A percentile compares a stretch with the other conserved stretches of the same genome.
Evolutionary conservation across 2,113 vertebrate species (phyloP).

Genomic region (Galemys pyrenaicus): DNA sequence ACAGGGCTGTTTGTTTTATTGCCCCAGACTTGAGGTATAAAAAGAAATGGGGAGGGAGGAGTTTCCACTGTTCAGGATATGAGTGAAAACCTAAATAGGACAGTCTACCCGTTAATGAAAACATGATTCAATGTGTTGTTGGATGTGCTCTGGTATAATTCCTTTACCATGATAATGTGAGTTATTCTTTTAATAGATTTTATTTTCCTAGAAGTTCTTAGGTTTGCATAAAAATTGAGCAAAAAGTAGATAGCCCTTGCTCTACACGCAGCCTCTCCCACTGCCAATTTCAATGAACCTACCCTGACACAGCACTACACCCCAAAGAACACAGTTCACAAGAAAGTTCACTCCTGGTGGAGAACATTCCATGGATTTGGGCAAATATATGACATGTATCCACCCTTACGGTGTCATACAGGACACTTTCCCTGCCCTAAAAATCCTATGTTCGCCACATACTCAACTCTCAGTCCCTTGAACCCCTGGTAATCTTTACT

Average conservation of each 20-base stretch:
- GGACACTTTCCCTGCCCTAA: not conserved
- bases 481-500: not conserved
- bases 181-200: not conserved
- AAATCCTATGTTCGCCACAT: not conserved
- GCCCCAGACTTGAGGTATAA: not conserved
- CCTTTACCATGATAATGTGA: not conserved
- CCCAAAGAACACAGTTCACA: not conserved
- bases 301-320: not conserved
- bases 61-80: not conserved
- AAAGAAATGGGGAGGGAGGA: not conserved
- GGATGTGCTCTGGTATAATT: not conserved
- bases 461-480: too few species aligned
- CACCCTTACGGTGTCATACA: not conserved
- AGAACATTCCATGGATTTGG: not conserved
- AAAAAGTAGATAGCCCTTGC: not conserved
- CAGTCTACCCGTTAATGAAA: constrained; percentile 39
- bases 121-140: not conserved
- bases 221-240: not conserved
- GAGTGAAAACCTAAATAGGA: constrained; percentile 10
- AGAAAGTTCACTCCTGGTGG: not conserved
- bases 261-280: not conserved
- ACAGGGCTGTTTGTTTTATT: not conserved
- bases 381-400: not conserved
- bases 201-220: constrained; percentile 21
- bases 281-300: not conserved